A percentile compares a stretch with the other conserved stretches of the same genome.
Evolutionary conservation across 2,797 vertebrate species (phyloP).

Genomic region (Coracias cyanogaster): DNA sequence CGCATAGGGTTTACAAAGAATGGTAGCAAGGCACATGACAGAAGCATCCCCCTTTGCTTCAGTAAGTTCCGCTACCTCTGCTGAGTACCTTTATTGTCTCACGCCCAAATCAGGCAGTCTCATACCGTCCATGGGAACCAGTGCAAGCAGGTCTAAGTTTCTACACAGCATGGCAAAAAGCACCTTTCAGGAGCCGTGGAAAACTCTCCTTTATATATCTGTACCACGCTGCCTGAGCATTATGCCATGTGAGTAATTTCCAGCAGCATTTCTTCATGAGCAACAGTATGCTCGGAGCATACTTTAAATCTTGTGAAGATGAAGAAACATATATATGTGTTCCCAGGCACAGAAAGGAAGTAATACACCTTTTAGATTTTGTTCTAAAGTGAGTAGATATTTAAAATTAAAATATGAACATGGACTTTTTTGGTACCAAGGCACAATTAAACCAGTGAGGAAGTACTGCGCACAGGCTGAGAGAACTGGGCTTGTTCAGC

Average conservation of each 20-base stretch:
- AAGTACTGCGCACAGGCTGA: neutral
- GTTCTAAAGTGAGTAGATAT: neutral
- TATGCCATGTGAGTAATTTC: neutral
- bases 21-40: neutral
- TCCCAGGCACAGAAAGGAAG: neutral
- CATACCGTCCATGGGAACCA: neutral
- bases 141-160: neutral
- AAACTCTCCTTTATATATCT: neutral
- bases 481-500: too few relatives aligned
- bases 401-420: neutral
- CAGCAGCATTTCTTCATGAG: neutral
- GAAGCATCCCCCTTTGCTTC: neutral
- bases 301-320: neutral
- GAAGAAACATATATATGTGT: fast-evolving
- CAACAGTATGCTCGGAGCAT: neutral
- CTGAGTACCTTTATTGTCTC: neutral
- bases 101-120: neutral
- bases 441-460: neutral
- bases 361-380: neutral
- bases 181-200: neutral
- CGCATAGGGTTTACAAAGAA: neutral
- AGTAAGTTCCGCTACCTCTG: neutral
- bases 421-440: neutral
- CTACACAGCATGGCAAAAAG: neutral
- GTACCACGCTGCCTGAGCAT: neutral